Base-by-base conservation (phyloP, 2,888 invertebrate species). In the Pimpla rufipes region DNA sequence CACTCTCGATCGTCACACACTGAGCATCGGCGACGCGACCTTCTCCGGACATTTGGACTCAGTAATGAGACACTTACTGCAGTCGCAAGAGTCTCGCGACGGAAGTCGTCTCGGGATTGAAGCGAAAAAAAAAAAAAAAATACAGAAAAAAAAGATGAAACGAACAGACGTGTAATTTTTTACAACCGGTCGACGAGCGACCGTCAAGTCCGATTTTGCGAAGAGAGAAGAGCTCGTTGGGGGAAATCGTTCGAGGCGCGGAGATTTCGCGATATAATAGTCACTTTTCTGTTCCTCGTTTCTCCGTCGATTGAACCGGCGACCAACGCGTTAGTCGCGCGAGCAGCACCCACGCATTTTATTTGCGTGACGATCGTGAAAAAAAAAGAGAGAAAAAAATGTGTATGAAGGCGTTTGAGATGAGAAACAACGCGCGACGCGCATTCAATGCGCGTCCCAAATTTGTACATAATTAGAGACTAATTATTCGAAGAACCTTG, bases 281-380 rank as follows among this genome's bases (percentile, higher is more conserved):
- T 92, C 93, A 93, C 90, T 92, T 90, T 92, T 84, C 91, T 93
- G 92, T 93, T 93, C 92, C 93, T 93, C 90, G 91, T 90, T 91
- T 91, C 88, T 88, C 85, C 86, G 87, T 85, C 29, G 85, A 86
- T 87, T 86, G 85, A 86, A 16, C 77, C 5, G 29, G 29, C 29
- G 76, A 47, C 57, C 70, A 64, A 66, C 70, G 59, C 87, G 86
- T 87, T 50, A 70, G 84, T 84, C 87, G 83, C 87, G 86, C 76
- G 83, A 85, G 81, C 64, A 75, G 83, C 78, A 85, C 81, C 83
- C 75, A 85, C 74, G 85, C 85, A 4, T 40, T 40, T 18, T 6
- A 66, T 3, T 66, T 35, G 68, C 62, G 80, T 40, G 67, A n/a
- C n/a, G n/a, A 21, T 29, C 13, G 40, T 18, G 16, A 47, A 23